Base-by-base conservation (phyloP, 2,113 vertebrate genomes). In the Phalacrocorax brasilianus region DNA sequence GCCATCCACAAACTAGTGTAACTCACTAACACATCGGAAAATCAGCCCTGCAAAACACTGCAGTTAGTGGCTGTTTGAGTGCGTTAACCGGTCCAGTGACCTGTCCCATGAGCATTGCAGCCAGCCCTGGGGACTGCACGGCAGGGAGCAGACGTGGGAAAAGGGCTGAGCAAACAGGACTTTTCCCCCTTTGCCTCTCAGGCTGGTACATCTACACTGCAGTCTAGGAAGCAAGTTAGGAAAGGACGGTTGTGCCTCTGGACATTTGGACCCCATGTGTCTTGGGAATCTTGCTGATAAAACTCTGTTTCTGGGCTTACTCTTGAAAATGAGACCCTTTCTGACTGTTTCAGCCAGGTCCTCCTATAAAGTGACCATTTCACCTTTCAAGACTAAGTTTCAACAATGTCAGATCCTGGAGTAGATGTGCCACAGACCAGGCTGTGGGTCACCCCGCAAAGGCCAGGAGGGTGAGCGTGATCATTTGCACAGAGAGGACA, bases 91-190 rank as follows among this genome's bases (percentile, higher is more conserved):
- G 70, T 21, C 45, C 49, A 49, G 70, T 1, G 6, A 73, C 35
- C 5, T 0, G 61, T 75, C 61, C 56, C 47, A 20, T 1, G 4
- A 74, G 27, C 50, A 20, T 0, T 74, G 73, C 42, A 89, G 89
- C 49, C 86, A 84, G 33, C 42, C 56, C 76, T 3, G 2, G 22
- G 42, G 19, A 72, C 30, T 7, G 28, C 61, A 35, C 8, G 0
- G 5, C 1, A 0, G 35, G 84, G 56, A 95, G 40, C 53, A 88
- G 58, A 79, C 0, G 0, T 82, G 93, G 84, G 89, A 96, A 93
- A 91, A 91, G 35, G 49, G 76, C 74, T 79, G 62, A 87, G 56
- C 81, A 95, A 96, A 96, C 87, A 93, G 52, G 53, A 95, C 94
- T 91, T 89, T 91, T 30, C 16, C 73, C 91, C 40, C 45, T 56